Evolutionary conservation across 2,113 vertebrate species (phyloP), one percentile per base, ranked within the genome.

Genomic region (Daphoenositta chrysoptera): DNA sequence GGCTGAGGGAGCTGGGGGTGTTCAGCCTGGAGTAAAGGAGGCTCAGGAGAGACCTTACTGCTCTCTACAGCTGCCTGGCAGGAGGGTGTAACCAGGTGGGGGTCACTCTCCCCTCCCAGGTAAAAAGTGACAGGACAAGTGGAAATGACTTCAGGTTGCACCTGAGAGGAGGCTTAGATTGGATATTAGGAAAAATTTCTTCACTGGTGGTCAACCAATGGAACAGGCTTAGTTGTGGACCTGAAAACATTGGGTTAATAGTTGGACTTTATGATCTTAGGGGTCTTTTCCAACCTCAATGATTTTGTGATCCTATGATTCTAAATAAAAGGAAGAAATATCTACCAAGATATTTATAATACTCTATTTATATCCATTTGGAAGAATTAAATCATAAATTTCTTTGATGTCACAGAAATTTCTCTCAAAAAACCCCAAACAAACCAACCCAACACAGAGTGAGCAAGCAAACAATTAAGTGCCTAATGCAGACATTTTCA

Each of bases 21-120:
- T 84, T 84, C 5, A 63, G 8, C 1, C 15, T 58, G 44, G 14
- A 58, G n/a, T 17, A 83, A 17, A 56, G 15, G 15, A 82, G 42
- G 13, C 48, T 63, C 3, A 39, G 28, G 21, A 13, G 6, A 48
- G 24, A 35, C 31, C 1, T 3, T 9, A 56, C 5, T 0, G 0
- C 11, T n/a, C 33, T 51, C 45, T 37, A 45, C 14, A 65, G 6
- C 40, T 35, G 5, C 28, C 31, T 33, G 39, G 53, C 33, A 48
- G 44, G 15, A 63, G 5, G 10, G 1, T 60, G 45, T 7, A 65
- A 15, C 1, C 2, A 23, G 6, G 9, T 11, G 8, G 22, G 20
- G 12, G 9, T 15, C 1, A 0, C 44, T 39, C 35, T 70, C 50
- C 20, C 70, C 35, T 65, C 40, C 18, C 57, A 53, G 8, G 13